Evolutionary conservation across 2,113 vertebrate species (phyloP).

Genomic region (Pituophis catenifer): DNA sequence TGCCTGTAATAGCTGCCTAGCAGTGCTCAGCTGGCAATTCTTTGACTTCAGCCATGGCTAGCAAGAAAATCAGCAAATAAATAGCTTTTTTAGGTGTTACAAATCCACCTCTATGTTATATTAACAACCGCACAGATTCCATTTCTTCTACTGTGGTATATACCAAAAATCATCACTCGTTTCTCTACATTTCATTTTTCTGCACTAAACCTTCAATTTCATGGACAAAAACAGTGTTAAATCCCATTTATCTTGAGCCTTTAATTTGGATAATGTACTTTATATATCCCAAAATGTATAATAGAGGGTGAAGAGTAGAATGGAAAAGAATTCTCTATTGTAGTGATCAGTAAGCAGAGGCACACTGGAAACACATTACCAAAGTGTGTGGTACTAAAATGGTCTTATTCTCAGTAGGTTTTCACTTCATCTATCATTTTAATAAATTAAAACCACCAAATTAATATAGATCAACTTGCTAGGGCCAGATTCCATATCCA

Average conservation of each 20-base stretch:
- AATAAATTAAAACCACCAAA: constrained; percentile 26
- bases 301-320: constrained; percentile 17
- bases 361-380: neutral
- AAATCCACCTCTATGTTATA: constrained; percentile 4
- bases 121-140: neutral
- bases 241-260: constrained; percentile 8
- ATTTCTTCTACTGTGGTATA: constrained; percentile 8
- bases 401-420: constrained; percentile 4
- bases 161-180: neutral
- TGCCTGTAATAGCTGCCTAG: neutral
- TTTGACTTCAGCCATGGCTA: neutral
- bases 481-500: constrained; percentile 18
- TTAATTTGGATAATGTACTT: constrained; percentile 32
- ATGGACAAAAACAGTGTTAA: neutral
- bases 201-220: constrained; percentile 10
- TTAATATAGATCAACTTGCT: rapidly evolving
- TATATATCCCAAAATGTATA: constrained; percentile 26
- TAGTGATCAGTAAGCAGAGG: constrained; percentile 40
- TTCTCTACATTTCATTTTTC: neutral
- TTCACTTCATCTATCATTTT: constrained; percentile 32
- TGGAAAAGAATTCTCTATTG: constrained; percentile 26
- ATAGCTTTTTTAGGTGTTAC: neutral
- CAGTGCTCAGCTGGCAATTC: neutral
- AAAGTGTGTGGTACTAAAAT: neutral
- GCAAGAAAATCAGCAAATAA: constrained; percentile 17